Conservation (phyloP, 1,140 invertebrate species). For the Asbolus verrucosus region DNA sequence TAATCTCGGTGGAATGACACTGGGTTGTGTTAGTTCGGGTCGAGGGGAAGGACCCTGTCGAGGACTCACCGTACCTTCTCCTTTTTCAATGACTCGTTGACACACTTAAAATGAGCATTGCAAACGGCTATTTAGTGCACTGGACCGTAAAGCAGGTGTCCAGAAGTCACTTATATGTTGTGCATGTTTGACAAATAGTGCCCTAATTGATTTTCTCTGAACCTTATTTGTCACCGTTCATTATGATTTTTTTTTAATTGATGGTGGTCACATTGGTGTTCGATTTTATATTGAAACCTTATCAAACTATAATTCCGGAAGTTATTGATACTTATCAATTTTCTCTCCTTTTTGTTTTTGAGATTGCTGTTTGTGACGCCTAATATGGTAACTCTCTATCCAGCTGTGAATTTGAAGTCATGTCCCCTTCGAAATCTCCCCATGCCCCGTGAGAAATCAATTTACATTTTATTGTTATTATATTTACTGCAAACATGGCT, state of each 20-base stretch:
- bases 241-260: conserved; percentile 46
- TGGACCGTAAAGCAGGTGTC: conserved; percentile 56
- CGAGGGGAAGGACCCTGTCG: conserved; percentile 45
- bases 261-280: conserved; percentile 35
- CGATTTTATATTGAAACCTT: no score
- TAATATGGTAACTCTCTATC: no score
- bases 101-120: conserved; percentile 52
- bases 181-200: conserved; percentile 50
- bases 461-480: conserved; percentile 64
- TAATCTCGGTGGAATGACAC: conserved; percentile 45
- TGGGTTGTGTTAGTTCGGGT: conserved; percentile 29
- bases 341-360: no score
- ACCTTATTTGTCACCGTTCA: conserved; percentile 44
- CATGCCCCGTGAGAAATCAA: conserved; percentile 63
- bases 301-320: no score
- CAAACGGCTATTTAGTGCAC: conserved; percentile 58
- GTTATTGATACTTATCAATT: no score
- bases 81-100: conserved; percentile 46
- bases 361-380: no score
- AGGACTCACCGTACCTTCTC: conserved; percentile 42
- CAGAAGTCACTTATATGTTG: conserved; percentile 52
- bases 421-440: conserved; percentile 52
- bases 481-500: conserved; percentile 62
- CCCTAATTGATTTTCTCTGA: conserved; percentile 50
- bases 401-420: conserved; percentile 56